Percentiles rank a stretch among this genome's conserved stretches.
These are phyloP conservation scores for Burhinus bistriatus DNA, from an alignment of 2,113 vertebrate species.

Conservation along the genomic window DNA sequence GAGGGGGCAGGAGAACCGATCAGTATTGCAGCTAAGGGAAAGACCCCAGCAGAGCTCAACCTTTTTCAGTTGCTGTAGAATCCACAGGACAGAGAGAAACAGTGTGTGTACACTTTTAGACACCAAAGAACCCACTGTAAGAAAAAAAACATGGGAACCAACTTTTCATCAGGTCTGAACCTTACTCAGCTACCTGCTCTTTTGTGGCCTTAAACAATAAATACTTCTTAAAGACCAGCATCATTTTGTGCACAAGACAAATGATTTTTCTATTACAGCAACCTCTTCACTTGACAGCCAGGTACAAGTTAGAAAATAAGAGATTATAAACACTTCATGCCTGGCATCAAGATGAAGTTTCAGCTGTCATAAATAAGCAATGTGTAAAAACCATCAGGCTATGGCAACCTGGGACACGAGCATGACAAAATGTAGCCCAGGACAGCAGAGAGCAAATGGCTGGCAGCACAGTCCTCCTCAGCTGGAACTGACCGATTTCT, in stretches of 20 bases:
- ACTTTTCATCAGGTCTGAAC: background rate
- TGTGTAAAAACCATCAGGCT: background rate
- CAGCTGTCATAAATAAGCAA: background rate
- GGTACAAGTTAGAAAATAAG: background rate
- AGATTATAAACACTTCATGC: background rate
- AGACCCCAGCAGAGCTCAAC: background rate
- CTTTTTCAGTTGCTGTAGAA: background rate
- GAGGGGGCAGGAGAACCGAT: background rate
- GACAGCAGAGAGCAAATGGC: background rate
- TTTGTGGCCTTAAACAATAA: background rate
- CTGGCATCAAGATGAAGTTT: background rate
- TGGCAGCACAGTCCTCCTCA: background rate
- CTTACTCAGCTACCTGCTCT: background rate
- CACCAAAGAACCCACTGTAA: background rate
- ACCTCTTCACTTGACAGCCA: background rate
- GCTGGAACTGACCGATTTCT: background rate
- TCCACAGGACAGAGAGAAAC: background rate
- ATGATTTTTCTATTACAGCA: background rate
- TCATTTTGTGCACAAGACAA: background rate
- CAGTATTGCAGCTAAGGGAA: background rate
- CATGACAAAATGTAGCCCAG: accelerated
- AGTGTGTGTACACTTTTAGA: background rate
- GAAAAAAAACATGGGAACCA: background rate
- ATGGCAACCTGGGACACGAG: background rate
- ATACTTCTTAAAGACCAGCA: background rate